Evolutionary conservation across 2,797 vertebrate genomes (phyloP), one percentile per base, ranked within the genome.

Genomic region (Scomberomorus guttatus): DNA sequence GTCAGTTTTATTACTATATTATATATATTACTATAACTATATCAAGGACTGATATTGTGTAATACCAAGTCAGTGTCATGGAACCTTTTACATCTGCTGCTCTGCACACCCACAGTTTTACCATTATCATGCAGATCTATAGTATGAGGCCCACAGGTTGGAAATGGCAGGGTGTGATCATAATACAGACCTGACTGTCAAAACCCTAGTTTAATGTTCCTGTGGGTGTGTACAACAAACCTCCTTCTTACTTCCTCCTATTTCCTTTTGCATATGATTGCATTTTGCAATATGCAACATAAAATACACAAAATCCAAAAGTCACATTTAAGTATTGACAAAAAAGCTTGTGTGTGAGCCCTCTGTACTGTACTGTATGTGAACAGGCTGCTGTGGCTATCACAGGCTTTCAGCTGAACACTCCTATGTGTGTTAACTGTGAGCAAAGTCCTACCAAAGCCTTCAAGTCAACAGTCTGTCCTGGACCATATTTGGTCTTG

Each of bases 101-200:
- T 55, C 29, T 72, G 25, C 54, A 11, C 63, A 48, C 55, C 59
- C 27, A 70, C 81, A 39, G 29, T 60, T 50, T 46, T 52, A 79
- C 72, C 15, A 22, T 58, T 60, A 51, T 37, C 69, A 39, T 57
- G 42, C 29, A 65, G 17, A 57, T 42, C 13, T 70, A 11, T 1
- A 2, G 37, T 2, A 11, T 27, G 25, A 72, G 27, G 48, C 71
- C 46, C 50, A 46, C n/a, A 27, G 17, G 10, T 25, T n/a, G 51
- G 17, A 46, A 17, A 22, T 17, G 6, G 18, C 12, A 64, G 6
- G 1, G 5, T 25, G 17, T 37, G 29, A 17, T 22, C 37, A 34
- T 54, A 25, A 13, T 3, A 1, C 22, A 54, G 27, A 5, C 7
- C 24, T 22, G 22, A 42, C 3, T 42, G 13, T 70, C n/a, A 46